Base-by-base conservation (phyloP, 1,140 invertebrate species). In the Carposina sasakii region DNA sequence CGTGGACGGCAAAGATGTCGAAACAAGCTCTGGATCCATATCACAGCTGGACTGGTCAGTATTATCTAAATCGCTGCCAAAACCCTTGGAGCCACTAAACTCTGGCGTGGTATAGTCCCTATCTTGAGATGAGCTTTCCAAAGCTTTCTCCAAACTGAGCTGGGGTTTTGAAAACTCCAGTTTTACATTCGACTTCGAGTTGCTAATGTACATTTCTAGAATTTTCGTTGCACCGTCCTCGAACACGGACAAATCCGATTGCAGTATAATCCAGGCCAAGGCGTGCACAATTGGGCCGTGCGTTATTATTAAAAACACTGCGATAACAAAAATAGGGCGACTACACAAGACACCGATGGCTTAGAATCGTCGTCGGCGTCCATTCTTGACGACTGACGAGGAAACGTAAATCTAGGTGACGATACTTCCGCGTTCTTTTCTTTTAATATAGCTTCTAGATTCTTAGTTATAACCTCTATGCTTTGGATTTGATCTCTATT, bases 281-380 rank as follows among this genome's bases (percentile, higher is more conserved):
- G 93, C 91, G 65, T 94, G 92, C 8, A 98, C 94, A 42, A 99
- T 87, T 2, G 96, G 95, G 6, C 90, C 89, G 71, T 98, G 94
- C 1, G 92, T 93, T 45, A 98, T 91, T 50, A 99, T 98, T 22
- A 98, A 86, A 85, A 98, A 98, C n/a, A 98, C 95, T 98, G 94
- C 3, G 96, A 98, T 30, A 98, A 81, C 30, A 99, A 83, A 86
- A 97, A 99, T 34, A 99, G 85, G 0, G 96, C 90, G 0, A 98
- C 94, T 2, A 98, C 94, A 46, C 93, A 93, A 49, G 95, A 96
- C 0, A 96, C 91, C 56, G 90, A 89, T 12, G 92, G 91, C 76
- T 89, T 88, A n/a, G 72, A 66, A 40, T 84, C 76, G 55, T 88
- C 76, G 28, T 85, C 78, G 0, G 69, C 63, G 12, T 86, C 81